These are phyloP conservation scores for Neoaliturus tenellus DNA, from an alignment of 2,888 invertebrate genomes.

Conservation along the genomic window DNA sequence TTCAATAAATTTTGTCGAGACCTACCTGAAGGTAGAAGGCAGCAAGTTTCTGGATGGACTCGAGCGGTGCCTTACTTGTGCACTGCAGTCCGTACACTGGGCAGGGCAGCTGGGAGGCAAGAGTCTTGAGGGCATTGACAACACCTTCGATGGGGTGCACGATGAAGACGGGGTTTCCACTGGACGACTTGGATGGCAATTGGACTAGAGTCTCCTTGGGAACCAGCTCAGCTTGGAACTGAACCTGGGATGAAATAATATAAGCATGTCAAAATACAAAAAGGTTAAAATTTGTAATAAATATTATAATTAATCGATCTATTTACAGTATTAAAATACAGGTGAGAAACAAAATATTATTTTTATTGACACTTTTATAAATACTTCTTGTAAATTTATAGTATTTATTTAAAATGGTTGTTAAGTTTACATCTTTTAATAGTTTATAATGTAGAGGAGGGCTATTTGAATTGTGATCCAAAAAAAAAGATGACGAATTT, in stretches of 20 bases:
- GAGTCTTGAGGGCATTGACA: conserved; percentile 80
- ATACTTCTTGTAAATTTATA: too few species aligned
- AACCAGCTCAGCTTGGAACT: conserved; percentile 79
- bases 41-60: conserved; percentile 84
- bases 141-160: conserved; percentile 95
- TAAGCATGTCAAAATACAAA: too few species aligned
- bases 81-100: conserved; percentile 95
- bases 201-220: conserved; percentile 84
- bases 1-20: too few species aligned
- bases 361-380: too few species aligned
- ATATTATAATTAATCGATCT: too few species aligned
- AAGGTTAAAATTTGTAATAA: neutral
- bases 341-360: too few species aligned
- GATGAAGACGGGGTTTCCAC: conserved; percentile 72
- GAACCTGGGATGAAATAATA: conserved; percentile 63
- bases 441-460: too few species aligned
- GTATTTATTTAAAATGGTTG: too few species aligned
- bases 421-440: too few species aligned
- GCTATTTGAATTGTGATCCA: too few species aligned
- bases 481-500: too few species aligned
- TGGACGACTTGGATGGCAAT: conserved; percentile 77
- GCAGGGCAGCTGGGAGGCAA: conserved; percentile 84
- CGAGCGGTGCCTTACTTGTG: conserved; percentile 83
- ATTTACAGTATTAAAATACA: too few species aligned
- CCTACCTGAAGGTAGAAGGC: conserved; percentile 78